Percentiles rank a stretch among this genome's conserved stretches.
Conservation (phyloP, 2,797 vertebrate species). For the Molossus alvarezi region DNA sequence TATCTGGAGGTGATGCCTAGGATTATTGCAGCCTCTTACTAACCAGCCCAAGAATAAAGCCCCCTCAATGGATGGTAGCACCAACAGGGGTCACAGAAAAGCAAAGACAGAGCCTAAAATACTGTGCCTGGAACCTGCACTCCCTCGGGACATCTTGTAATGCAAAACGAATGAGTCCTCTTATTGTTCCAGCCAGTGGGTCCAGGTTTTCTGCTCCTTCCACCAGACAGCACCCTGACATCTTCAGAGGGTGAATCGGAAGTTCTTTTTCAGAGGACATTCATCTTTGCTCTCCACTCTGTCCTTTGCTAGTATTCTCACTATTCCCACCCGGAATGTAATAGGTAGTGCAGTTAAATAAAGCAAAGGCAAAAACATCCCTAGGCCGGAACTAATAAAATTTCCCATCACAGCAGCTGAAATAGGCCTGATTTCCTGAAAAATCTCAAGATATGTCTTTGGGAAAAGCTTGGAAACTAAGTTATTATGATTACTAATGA, state of each 20-base stretch:
- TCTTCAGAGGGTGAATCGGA: not conserved
- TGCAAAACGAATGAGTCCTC: not conserved
- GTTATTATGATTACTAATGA: not conserved
- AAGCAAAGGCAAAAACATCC: not conserved
- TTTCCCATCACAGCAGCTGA: not conserved
- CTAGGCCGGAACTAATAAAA: slow-evolving; percentile 10
- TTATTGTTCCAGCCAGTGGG: not conserved
- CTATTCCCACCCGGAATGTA: not conserved
- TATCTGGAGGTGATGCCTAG: not conserved
- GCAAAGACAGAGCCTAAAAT: not conserved
- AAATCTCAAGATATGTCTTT: slow-evolving; percentile 44
- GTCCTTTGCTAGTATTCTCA: not conserved
- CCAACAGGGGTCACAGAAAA: not conserved
- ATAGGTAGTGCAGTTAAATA: not conserved
- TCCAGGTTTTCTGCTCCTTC: not conserved
- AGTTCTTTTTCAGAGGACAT: not conserved
- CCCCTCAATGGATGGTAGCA: not conserved
- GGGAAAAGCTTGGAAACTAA: slow-evolving; percentile 22
- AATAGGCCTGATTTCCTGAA: slow-evolving; percentile 14
- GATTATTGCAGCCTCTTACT: not conserved
- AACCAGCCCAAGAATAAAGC: not conserved
- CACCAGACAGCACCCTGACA: not conserved
- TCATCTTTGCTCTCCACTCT: not conserved
- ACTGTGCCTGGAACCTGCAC: not conserved
- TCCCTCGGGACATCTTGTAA: not conserved